These are phyloP conservation scores for Sitobion miscanthi DNA, from an alignment of 1,140 invertebrate genomes.

Conservation along the genomic window DNA sequence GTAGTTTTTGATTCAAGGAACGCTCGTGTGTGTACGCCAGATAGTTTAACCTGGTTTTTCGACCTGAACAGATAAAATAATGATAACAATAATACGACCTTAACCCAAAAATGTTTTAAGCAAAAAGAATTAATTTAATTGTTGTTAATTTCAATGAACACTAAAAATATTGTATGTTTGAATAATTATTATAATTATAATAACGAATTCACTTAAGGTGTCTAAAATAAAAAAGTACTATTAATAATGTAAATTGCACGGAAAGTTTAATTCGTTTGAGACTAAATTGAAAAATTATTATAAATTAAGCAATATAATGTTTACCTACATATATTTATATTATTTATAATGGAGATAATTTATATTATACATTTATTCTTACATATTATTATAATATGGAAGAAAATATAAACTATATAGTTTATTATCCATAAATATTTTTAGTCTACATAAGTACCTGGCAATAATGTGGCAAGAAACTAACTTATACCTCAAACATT, in stretches of 20 bases:
- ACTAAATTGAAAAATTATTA: not conserved
- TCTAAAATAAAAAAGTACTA: not conserved
- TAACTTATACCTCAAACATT: not conserved
- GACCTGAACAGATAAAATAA: conserved; percentile 14
- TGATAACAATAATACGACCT: conserved; percentile 14
- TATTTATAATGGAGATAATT: not conserved
- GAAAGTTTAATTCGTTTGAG: not conserved
- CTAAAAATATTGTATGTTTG: not conserved
- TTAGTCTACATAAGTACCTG: not conserved
- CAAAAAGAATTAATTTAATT: not conserved
- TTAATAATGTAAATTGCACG: not conserved
- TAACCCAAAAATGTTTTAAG: not conserved
- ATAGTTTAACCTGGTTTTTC: conserved; percentile 36
- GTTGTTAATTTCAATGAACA: not conserved
- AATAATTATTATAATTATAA: not conserved
- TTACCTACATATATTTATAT: not conserved
- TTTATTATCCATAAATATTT: not conserved
- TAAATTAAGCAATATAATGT: not conserved
- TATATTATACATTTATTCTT: not conserved
- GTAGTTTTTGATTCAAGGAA: not conserved
- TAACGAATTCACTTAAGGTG: not conserved
- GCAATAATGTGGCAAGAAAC: not conserved
- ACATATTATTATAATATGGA: not conserved
- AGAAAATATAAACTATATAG: not conserved
- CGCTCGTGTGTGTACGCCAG: not conserved